Base-by-base conservation (phyloP, 2,797 vertebrate species). In the Acipenser oxyrinchus region DNA sequence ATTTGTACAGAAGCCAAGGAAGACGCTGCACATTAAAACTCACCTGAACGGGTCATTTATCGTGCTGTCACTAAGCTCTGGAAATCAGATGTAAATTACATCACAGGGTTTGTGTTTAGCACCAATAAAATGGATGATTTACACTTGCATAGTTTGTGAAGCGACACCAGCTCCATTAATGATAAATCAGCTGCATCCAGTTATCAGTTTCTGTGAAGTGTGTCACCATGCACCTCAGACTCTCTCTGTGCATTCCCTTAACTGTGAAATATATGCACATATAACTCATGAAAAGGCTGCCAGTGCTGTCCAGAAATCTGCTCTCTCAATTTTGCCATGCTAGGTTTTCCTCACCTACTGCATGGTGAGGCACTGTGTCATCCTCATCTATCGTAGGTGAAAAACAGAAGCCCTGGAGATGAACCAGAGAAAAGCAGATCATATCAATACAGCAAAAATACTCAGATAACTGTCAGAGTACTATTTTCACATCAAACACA, bases 41-140 rank as follows among this genome's bases (percentile, higher is more conserved):
- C 8, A 62, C 60, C 60, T 62, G 60, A 62, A 37, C 1, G 7
- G 15, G 60, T 11, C 12, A 62, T 62, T 18, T 62, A 62, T 62
- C 23, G n/a, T 37, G 18, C 60, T 62, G 60, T 37, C 60, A 7
- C 48, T 37, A 62, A 62, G 60, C 48, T 6, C 48, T 62, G 18
- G 48, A 37, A 62, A 62, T 62, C 11, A 62, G 18, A 62, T 62
- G 60, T 62, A 62, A 62, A 62, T 62, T 62, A 62, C 60, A 62
- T 62, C 60, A 62, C 18, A 23, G 60, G 48, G 60, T 62, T 62
- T 62, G 48, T 62, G 60, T 62, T 62, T 15, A 62, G 60, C 48
- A 62, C 60, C 60, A 62, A 62, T 62, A 62, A 62, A 8, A 62
- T 62, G 60, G 60, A 62, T 62, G 60, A 62, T 62, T 62, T 62